Conservation (phyloP, 2,113 vertebrate genomes). For the Ursus arctos region DNA sequence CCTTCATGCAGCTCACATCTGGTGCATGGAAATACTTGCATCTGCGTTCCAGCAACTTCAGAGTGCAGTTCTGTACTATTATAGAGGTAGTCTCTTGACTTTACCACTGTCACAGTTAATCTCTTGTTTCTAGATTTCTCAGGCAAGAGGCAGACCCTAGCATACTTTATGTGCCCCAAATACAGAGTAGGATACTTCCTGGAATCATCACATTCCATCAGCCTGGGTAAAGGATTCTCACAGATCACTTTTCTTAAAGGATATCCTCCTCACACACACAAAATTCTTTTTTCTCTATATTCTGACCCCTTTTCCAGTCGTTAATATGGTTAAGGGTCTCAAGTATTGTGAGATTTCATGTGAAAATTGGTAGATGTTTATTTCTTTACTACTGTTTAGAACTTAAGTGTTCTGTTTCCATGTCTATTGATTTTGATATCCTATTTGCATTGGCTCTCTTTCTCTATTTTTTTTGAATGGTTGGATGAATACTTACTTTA, state of each 20-base stretch:
- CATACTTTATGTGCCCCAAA: not conserved
- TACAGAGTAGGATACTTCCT: not conserved
- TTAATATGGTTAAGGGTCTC: not conserved
- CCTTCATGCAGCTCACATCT: too few relatives aligned
- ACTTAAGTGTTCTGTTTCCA: not conserved
- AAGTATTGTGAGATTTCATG: conserved; percentile 25
- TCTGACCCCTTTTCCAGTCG: not conserved
- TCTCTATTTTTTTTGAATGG: conserved; percentile 2
- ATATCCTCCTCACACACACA: not conserved
- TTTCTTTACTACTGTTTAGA: not conserved
- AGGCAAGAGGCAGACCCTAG: not conserved
- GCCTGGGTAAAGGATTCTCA: not conserved
- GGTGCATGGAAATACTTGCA: rapidly evolving
- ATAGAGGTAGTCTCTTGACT: not conserved
- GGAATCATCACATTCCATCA: not conserved
- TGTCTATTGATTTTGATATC: not conserved
- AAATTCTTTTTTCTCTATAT: not conserved
- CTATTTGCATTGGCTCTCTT: not conserved
- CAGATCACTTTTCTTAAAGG: not conserved
- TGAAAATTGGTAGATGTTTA: not conserved
- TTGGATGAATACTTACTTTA: conserved; percentile 23
- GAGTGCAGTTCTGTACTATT: rapidly evolving
- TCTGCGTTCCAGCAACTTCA: not conserved
- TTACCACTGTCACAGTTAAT: not conserved
- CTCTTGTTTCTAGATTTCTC: not conserved